Evolutionary conservation across 1,140 invertebrate genomes (phyloP), one percentile per base, ranked within the genome.

Genomic region (Psilanteris sp.): DNA sequence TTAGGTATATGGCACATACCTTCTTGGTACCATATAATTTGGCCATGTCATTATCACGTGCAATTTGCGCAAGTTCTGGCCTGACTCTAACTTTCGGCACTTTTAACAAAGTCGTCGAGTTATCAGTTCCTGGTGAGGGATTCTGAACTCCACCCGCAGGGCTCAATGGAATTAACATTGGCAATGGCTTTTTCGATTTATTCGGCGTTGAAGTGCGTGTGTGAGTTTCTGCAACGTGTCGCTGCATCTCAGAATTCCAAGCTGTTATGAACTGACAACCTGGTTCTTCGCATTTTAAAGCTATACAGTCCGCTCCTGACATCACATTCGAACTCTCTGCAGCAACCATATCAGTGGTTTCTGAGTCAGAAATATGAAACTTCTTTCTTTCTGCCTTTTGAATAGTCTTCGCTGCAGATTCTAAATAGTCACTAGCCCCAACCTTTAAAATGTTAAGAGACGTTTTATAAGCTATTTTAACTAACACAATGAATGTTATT

Each of bases 1-100:
- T n/a, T n/a, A n/a, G n/a, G n/a, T n/a, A n/a, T n/a, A n/a, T n/a
- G n/a, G n/a, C n/a, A 66, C 50, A 13, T 39, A 84, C 86, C 61
- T 90, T 89, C 71, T 89, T 88, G 26, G 81, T 88, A 27, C 84
- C 85, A 61, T 84, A 83, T 7, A 87, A 73, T 43, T 83, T 86
- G 86, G 92, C 83, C 81, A 89, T 89, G 81, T 90, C 91, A 5
- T 84, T 89, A 34, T 91, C 89, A 79, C 90, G 90, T 1, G 89
- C 89, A 68, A 90, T 90, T 86, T 83, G 88, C 26, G 85, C 90
- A 52, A 82, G 57, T 62, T 88, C 85, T 0, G 85, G 85, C 46
- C 85, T 81, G 1, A 87, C 85, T 9, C 85, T 79, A 3, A 87
- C 84, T 0, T 80, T 79, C 6, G 84, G 85, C 22, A 87, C 86